Conservation (phyloP, 2,797 vertebrate genomes). For the Adrianichthys oophorus region DNA sequence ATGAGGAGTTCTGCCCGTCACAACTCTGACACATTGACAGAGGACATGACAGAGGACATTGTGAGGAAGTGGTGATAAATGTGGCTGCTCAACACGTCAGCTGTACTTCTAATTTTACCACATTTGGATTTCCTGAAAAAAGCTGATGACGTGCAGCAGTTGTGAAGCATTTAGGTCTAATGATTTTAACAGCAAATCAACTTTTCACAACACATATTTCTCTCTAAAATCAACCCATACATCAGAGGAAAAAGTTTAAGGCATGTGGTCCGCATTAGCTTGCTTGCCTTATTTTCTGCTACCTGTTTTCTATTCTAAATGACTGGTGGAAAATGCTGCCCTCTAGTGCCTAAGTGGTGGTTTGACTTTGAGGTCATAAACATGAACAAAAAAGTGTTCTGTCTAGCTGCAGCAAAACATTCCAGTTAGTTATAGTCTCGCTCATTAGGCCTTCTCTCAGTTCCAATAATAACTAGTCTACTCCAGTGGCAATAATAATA, state of each 20-base stretch:
- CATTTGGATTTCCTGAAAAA: conserved; percentile 30
- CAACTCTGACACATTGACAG: conserved; percentile 25
- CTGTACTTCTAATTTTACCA: conserved; percentile 33
- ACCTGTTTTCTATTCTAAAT: conserved; percentile 23
- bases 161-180: too few relatives aligned
- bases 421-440: too few relatives aligned
- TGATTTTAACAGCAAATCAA: too few relatives aligned
- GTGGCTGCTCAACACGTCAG: conserved; percentile 30
- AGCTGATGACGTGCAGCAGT: conserved; percentile 8
- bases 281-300: conserved; percentile 44
- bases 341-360: conserved; percentile 28
- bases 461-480: conserved; percentile 1
- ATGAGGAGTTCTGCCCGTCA: conserved; percentile 54
- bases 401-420: too few relatives aligned
- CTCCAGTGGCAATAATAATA: conserved; percentile 16
- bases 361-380: conserved; percentile 12
- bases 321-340: conserved; percentile 29
- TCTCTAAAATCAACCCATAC: too few relatives aligned
- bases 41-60: conserved; percentile 18
- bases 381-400: neutral
- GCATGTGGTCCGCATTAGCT: conserved; percentile 63
- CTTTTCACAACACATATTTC: too few relatives aligned
- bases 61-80: conserved; percentile 42
- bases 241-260: conserved; percentile 68
- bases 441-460: neutral